Evolutionary conservation across 2,888 invertebrate genomes (phyloP).

Genomic region (Mesopsocus fuscifrons): DNA sequence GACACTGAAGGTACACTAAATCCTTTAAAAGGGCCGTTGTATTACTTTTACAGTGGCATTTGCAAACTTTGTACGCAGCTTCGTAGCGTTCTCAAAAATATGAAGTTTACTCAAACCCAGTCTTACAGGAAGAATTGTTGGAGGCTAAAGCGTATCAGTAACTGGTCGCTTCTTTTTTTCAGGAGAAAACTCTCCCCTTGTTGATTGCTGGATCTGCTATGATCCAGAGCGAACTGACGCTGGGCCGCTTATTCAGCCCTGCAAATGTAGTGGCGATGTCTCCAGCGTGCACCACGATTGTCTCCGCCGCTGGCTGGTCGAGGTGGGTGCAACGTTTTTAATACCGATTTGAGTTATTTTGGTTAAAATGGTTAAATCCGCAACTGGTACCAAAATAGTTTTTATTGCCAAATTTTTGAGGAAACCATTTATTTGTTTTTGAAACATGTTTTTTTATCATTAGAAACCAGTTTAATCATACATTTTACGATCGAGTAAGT

Average conservation of each 20-base stretch:
- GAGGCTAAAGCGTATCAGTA: no score
- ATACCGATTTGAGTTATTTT: no score
- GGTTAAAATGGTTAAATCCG: background rate
- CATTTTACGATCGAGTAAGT: constrained; percentile 4
- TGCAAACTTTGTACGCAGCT: background rate
- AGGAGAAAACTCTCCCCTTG: constrained; percentile 33
- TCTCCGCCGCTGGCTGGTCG: constrained; percentile 72
- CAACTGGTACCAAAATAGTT: background rate
- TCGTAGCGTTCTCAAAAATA: no score
- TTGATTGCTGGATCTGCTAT: constrained; percentile 90
- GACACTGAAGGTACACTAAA: no score
- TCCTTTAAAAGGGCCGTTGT: no score
- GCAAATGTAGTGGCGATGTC: constrained; percentile 82
- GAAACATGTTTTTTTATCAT: no score
- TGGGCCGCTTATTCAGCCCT: constrained; percentile 68
- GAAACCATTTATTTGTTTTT: background rate
- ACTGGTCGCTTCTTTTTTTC: constrained; percentile 3
- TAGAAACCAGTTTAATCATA: constrained; percentile 8
- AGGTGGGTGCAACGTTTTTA: constrained; percentile 34
- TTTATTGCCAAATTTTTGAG: background rate
- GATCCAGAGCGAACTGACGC: constrained; percentile 56
- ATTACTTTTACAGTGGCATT: no score
- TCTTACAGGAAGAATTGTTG: no score
- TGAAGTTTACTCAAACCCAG: no score
- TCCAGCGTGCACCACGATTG: constrained; percentile 84